These are phyloP conservation scores for Sycophila sp. DNA, from an alignment of 1,140 invertebrate species.

Conservation along the genomic window DNA sequence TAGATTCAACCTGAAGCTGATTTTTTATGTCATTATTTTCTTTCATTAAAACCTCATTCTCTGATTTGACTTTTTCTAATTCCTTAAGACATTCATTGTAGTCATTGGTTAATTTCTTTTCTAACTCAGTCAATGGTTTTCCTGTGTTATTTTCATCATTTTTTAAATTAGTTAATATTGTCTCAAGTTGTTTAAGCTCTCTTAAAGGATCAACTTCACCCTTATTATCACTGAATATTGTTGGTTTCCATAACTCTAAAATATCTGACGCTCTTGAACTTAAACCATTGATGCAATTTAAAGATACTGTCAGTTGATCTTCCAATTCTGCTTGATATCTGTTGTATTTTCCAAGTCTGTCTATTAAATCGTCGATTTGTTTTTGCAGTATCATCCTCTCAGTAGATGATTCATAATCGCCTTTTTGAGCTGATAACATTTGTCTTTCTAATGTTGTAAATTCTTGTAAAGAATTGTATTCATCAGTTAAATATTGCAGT, in stretches of 20 bases:
- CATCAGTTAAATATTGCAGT: constrained; percentile 38
- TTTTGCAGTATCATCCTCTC: constrained; percentile 23
- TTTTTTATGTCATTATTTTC: constrained; percentile 30
- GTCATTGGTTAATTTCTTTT: constrained; percentile 30
- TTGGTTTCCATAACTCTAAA: constrained; percentile 6
- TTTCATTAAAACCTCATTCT: constrained; percentile 22
- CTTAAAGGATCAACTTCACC: not conserved
- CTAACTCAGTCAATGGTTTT: constrained; percentile 5
- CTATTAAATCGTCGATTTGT: constrained; percentile 5
- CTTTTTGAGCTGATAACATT: constrained; percentile 41
- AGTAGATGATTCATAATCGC: not conserved
- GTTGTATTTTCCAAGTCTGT: constrained; percentile 14
- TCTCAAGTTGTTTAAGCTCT: constrained; percentile 15
- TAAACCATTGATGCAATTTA: constrained; percentile 27
- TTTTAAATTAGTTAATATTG: constrained; percentile 12
- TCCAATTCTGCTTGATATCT: constrained; percentile 14
- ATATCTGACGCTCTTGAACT: constrained; percentile 9
- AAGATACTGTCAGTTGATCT: not conserved
- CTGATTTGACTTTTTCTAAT: constrained; percentile 5
- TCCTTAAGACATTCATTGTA: constrained; percentile 25
- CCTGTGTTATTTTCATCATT: not conserved
- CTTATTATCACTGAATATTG: not conserved
- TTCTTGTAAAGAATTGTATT: constrained; percentile 47
- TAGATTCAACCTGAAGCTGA: constrained; percentile 4
- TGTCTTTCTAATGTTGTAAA: constrained; percentile 56